These are phyloP conservation scores for Epizoanthus illoricatus DNA, from an alignment of 92 coral and sea anemone species.

Conservation along the genomic window DNA sequence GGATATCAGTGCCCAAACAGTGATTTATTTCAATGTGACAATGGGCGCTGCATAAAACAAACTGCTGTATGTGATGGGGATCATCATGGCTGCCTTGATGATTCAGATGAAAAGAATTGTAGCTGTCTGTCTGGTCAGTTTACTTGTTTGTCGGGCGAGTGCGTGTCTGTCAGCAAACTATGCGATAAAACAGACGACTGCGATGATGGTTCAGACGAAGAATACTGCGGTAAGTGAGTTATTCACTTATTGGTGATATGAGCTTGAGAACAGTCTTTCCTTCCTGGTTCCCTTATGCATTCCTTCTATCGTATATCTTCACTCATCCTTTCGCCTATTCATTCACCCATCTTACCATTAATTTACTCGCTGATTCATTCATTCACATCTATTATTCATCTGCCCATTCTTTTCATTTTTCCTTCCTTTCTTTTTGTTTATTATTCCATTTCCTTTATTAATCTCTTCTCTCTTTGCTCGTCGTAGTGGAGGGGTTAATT, in stretches of 20 bases:
- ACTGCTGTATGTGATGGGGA: conserved; percentile 81
- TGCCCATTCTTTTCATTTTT: no score
- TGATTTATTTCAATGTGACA: conserved; percentile 70
- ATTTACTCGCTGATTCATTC: no score
- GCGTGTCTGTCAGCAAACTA: conserved; percentile 46
- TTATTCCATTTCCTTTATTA: no score
- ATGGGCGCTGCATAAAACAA: conserved; percentile 78
- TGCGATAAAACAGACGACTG: conserved; percentile 56
- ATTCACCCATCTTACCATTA: no score
- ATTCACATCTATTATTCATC: no score
- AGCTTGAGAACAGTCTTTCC: no score
- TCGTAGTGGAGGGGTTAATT: no score
- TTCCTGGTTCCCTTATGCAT: no score
- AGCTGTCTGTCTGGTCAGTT: conserved; percentile 58
- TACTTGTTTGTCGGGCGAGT: conserved; percentile 54
- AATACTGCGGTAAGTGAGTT: conserved; percentile 55
- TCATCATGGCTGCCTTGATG: conserved; percentile 62
- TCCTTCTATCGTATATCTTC: no score
- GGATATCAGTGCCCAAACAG: conserved; percentile 50
- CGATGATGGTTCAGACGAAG: conserved; percentile 60
- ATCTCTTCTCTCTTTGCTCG: no score
- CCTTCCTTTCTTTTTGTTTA: no score
- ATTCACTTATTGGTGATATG: background rate
- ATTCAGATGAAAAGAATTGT: conserved; percentile 70
- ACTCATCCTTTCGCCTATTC: no score